Conservation (phyloP, 2,797 vertebrate genomes). For the Gymnothorax reevesii region DNA sequence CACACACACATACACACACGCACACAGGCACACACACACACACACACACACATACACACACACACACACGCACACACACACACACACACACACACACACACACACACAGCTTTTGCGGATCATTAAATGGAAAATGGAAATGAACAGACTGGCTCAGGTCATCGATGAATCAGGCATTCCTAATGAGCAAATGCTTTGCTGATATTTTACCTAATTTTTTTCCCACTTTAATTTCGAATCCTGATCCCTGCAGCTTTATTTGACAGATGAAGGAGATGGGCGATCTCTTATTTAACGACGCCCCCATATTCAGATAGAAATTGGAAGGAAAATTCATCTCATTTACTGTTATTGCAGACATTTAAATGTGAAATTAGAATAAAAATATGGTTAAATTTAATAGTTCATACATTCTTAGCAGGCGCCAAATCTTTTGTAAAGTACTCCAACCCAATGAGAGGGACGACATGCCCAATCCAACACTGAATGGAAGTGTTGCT, state of each 20-base stretch:
- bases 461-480: too few species aligned
- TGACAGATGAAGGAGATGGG: constrained; percentile 12
- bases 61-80: neutral
- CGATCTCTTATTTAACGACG: neutral
- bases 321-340: neutral
- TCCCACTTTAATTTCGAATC: neutral
- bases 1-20: neutral
- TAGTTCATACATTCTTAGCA: too few species aligned
- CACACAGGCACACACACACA: neutral
- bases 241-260: neutral
- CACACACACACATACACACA: neutral
- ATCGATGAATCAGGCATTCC: neutral
- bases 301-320: neutral
- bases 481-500: too few species aligned
- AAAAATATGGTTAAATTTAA: too few species aligned
- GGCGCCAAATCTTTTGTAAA: too few species aligned
- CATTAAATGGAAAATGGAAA: neutral
- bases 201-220: neutral
- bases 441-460: too few species aligned
- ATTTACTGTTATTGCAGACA: neutral
- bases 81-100: neutral
- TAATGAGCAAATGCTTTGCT: neutral
- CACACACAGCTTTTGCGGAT: neutral
- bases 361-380: neutral
- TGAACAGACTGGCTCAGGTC: neutral